A percentile compares a stretch with the other conserved stretches of the same genome.
These are phyloP conservation scores for Dermochelys coriacea DNA, from an alignment of 2,797 vertebrate genomes.

Conservation along the genomic window DNA sequence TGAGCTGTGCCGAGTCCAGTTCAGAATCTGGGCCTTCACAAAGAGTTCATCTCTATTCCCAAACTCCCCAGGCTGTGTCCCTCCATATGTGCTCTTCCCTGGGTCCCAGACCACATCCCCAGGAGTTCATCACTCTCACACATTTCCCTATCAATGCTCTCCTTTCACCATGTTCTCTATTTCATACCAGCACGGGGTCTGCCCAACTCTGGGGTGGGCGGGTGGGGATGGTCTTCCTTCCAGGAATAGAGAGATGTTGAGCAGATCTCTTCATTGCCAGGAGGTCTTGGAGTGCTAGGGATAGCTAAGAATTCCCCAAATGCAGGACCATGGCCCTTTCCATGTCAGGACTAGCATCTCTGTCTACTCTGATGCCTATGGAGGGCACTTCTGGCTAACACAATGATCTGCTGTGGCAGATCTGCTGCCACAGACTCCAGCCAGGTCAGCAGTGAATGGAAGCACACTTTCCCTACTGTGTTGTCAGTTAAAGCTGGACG, in stretches of 20 bases:
- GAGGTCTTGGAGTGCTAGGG: not conserved
- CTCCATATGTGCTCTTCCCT: not conserved
- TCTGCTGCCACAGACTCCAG: not conserved
- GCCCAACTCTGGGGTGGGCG: accelerated
- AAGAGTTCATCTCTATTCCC: not conserved
- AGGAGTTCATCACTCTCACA: not conserved
- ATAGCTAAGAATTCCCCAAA: not conserved
- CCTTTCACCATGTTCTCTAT: not conserved
- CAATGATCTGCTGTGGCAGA: not conserved
- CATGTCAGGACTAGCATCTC: not conserved
- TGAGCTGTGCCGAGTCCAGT: not conserved
- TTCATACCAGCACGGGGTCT: not conserved
- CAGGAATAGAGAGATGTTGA: not conserved
- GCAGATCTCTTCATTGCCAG: not conserved
- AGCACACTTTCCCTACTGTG: not conserved
- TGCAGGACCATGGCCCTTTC: not conserved
- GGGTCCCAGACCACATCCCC: not conserved
- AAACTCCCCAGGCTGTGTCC: not conserved
- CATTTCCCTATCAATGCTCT: not conserved
- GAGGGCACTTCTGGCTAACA: not conserved
- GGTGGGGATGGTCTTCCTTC: too few species aligned
- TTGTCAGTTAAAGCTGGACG: not conserved
- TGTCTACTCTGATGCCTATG: not conserved
- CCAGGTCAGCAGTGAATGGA: not conserved
- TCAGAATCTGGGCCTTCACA: not conserved